Base-by-base conservation (phyloP, 2,888 invertebrate species). In the Tachina grossa region DNA sequence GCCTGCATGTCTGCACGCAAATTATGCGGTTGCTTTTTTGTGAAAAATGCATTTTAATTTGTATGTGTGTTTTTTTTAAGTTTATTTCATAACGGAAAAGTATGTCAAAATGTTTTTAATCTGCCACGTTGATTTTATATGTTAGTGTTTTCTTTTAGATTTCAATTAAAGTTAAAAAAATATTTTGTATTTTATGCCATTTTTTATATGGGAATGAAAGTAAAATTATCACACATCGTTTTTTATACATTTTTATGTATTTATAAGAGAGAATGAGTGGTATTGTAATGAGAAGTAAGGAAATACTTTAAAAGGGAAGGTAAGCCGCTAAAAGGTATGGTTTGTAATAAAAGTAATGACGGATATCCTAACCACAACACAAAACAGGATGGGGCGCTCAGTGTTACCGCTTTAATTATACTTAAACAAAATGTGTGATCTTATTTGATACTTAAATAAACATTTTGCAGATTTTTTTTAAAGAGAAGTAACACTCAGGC, bases 281-380 rank as follows among this genome's bases (percentile, higher is more conserved):
- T n/a, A 68, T 63, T 49, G 49, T 22, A 61, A 43, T 53, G 57
- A 76, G 4, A 59, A 47, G 22, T 74, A 22, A 31, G 71, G 39
- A 59, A 59, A 59, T 9, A 31, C 31, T 31, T 31, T 31, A 6
- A 47, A 49, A 1, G 78, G 49, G 83, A 68, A 83, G 47, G 78
- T 11, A 9, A 22, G 4, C 65, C 57, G 11, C 11, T 9, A n/a
- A 47, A 16, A 51, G 2, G n/a, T 51, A 13, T 31, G 8, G 49
- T 0, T 51, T n/a, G 9, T 11, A 53, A 19, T 49, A 90, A 31
- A 31, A 31, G 6, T 31, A 31, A 31, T 31, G 31, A 6, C 90
- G 89, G 90, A 88, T 90, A 91, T 91, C 90, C 90, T 91, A 90
- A 87, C 90, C 90, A 90, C 90, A 90, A 90, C 90, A 90, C 90